These are phyloP conservation scores for Aldabrachelys gigantea DNA, from an alignment of 2,113 vertebrate genomes.

Conservation along the genomic window DNA sequence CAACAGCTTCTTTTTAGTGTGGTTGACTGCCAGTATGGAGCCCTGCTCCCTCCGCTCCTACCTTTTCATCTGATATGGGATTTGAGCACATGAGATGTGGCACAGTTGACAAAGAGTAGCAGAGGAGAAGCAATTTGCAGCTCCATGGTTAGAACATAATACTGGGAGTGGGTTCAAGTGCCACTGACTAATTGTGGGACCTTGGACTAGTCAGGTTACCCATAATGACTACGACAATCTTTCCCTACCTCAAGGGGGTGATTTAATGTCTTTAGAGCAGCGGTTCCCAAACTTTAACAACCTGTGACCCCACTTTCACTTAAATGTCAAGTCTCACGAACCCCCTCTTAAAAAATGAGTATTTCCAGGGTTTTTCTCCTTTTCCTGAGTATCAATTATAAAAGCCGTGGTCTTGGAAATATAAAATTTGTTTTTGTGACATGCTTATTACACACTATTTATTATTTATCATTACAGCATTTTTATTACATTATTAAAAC, in stretches of 20 bases:
- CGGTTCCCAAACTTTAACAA: too few species aligned
- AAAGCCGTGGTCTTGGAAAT: too few species aligned
- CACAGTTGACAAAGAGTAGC: neutral
- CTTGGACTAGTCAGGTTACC: slow-evolving; percentile 47
- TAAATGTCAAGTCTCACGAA: too few species aligned
- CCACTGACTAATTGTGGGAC: neutral
- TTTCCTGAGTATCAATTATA: too few species aligned
- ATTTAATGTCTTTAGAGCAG: neutral
- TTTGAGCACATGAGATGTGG: fast-evolving
- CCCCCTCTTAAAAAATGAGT: too few species aligned
- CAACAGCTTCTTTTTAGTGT: neutral
- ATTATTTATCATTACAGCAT: too few species aligned
- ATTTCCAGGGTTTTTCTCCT: too few species aligned
- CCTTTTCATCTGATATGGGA: neutral
- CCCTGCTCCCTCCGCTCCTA: neutral
- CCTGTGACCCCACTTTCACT: too few species aligned
- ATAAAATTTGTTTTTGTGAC: too few species aligned
- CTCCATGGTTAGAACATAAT: slow-evolving; percentile 44
- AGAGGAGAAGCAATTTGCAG: neutral
- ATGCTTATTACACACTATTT: too few species aligned
- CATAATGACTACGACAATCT: neutral
- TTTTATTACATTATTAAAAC: too few species aligned
- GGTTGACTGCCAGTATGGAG: fast-evolving
- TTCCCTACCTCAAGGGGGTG: neutral
- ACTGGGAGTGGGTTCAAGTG: slow-evolving; percentile 33